Base-by-base conservation (phyloP, 2,888 invertebrate genomes). In the Chaetogeoica ovagalla region DNA sequence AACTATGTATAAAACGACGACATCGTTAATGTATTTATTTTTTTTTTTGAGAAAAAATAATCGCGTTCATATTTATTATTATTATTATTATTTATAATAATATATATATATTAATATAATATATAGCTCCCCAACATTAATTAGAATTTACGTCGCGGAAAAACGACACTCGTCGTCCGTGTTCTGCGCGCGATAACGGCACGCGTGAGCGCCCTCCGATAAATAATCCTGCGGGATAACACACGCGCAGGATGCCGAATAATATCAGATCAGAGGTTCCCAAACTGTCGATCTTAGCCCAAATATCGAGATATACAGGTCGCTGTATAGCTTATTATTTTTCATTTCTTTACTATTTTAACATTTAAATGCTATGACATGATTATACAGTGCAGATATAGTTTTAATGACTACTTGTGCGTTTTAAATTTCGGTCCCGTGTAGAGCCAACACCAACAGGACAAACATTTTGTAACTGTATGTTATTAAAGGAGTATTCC, bases 61-160 rank as follows among this genome's bases (percentile, higher is more conserved):
- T 39, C 13, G 17, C 11, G 19, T 55, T 19, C 52, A 4, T 19
- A 6, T 55, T 55, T n/a, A n/a, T n/a, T n/a, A n/a, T 30, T 30
- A 2, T 30, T 30, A 30, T 30, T 30, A 55, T 55, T 55, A 55
- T 55, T 55, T 55, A 55, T 55, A 19, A 55, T 55, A 55, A 39
- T 63, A 55, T 30, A 62, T 62, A 13, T 23, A 30, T 30, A 30
- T 30, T 30, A 30, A 30, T 30, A 30, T 30, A n/a, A 30, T 30
- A 30, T 30, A 30, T 30, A 30, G 30, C 30, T 30, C 4, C 63
- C 21, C 55, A 63, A 63, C 52, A 74, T 74, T 74, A 74, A 74
- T 74, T 74, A 74, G 63, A 74, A 74, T 74, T 74, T 74, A 52
- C 63, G 73, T 55, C 52, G 63, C 52, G 63, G 73, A 74, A 74